Percentiles rank a stretch among this genome's conserved stretches.
Evolutionary conservation across 2,888 invertebrate genomes (phyloP).

Genomic region (Siphonodentalium dalli): DNA sequence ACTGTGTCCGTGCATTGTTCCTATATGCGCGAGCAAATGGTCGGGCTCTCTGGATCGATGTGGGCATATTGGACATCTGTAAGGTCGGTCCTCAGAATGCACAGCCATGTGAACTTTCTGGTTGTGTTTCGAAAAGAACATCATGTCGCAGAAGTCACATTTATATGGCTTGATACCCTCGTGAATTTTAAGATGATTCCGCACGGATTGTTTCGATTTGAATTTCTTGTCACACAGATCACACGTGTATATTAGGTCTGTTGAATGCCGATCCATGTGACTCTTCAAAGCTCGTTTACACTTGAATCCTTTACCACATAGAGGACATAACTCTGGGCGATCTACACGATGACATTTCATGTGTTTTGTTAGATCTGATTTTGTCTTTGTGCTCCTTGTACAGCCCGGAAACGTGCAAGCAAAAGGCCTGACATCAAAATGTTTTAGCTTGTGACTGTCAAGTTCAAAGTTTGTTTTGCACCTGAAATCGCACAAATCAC

Average conservation of each 20-base stretch:
- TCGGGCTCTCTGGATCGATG: constrained; percentile 36
- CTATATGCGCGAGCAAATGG: constrained; percentile 43
- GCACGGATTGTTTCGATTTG: constrained; percentile 33
- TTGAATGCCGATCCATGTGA: constrained; percentile 33
- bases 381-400: constrained; percentile 37
- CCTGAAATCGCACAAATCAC: constrained; percentile 40
- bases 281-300: constrained; percentile 28
- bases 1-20: constrained; percentile 36
- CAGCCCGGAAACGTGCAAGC: constrained; percentile 42
- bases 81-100: constrained; percentile 37
- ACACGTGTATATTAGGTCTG: constrained; percentile 35
- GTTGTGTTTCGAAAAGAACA: constrained; percentile 31
- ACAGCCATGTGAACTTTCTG: constrained; percentile 37
- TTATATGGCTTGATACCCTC: constrained; percentile 34
- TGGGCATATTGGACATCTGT: constrained; percentile 44
- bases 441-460: constrained; percentile 40
- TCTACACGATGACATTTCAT: constrained; percentile 36
- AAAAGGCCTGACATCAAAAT: constrained; percentile 36
- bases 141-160: constrained; percentile 38
- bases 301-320: constrained; percentile 40
- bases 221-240: constrained; percentile 39
- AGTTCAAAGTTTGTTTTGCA: constrained; percentile 48
- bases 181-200: constrained; percentile 37
- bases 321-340: constrained; percentile 30
- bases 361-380: constrained; percentile 45